Evolutionary conservation across 2,113 vertebrate species (phyloP).

Genomic region (rabbit (Oryctolagus cuniculus)): DNA sequence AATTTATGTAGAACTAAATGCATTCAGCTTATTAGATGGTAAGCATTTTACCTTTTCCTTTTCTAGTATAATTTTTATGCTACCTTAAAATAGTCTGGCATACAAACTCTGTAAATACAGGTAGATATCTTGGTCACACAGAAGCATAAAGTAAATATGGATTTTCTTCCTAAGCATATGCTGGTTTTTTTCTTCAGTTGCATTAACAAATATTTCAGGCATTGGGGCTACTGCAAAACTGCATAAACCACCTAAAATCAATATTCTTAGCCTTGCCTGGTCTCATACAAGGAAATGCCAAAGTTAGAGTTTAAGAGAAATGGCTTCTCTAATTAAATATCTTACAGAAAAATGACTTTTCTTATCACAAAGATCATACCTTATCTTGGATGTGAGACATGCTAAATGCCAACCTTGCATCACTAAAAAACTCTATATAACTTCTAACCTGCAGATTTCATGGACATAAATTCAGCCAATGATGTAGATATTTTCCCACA

Average conservation of each 20-base stretch:
- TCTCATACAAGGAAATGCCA: slow-evolving; percentile 34
- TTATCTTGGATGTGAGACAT: neutral
- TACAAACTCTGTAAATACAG: slow-evolving; percentile 34
- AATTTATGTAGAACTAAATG: slow-evolving; percentile 61
- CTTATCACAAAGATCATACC: slow-evolving; percentile 30
- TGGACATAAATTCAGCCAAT: neutral
- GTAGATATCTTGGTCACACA: neutral
- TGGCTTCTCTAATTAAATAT: slow-evolving; percentile 67
- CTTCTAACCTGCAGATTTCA: slow-evolving; percentile 21
- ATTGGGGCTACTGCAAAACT: slow-evolving; percentile 21
- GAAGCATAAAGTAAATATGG: slow-evolving; percentile 66
- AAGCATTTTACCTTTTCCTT: slow-evolving; percentile 5
- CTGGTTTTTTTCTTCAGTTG: neutral
- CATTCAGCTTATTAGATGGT: neutral
- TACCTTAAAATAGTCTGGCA: slow-evolving; percentile 48
- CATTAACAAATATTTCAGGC: slow-evolving; percentile 60
- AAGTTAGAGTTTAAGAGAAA: slow-evolving; percentile 51
- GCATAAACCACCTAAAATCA: slow-evolving; percentile 65
- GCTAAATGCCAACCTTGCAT: slow-evolving; percentile 21
- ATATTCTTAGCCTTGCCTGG: slow-evolving; percentile 50
- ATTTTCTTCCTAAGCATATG: slow-evolving; percentile 56
- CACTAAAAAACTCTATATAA: neutral
- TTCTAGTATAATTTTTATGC: slow-evolving; percentile 1
- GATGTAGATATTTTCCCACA: neutral
- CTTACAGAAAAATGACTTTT: slow-evolving; percentile 62